Conservation (phyloP, 2,797 vertebrate species). For the Pangasius larnaudii region DNA sequence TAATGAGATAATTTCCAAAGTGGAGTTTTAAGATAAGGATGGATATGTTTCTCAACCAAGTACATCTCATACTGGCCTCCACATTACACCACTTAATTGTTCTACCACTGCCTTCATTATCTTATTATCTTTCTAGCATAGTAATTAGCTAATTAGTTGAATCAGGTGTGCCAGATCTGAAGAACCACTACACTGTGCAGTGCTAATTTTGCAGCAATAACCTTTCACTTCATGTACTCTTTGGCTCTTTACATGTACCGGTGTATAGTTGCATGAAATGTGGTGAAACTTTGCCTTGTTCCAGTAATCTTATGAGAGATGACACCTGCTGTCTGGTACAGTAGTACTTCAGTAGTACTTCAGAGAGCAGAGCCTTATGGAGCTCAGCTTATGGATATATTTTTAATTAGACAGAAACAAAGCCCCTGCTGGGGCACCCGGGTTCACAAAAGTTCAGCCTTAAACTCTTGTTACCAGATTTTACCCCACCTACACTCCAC, state of each 20-base stretch:
- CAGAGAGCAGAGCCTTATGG: conserved; percentile 40
- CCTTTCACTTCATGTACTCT: background rate
- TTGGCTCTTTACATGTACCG: background rate
- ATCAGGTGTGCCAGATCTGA: background rate
- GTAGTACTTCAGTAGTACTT: conserved; percentile 47
- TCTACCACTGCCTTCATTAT: background rate
- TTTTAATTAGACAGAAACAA: conserved; percentile 61
- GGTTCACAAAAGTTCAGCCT: conserved; percentile 53
- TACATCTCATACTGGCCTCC: background rate
- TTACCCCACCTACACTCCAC: conserved; percentile 25
- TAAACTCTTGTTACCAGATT: conserved; percentile 37
- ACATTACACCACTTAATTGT: background rate
- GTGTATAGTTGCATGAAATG: conserved; percentile 6
- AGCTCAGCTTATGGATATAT: conserved; percentile 53
- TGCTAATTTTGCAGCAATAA: background rate
- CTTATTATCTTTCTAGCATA: background rate
- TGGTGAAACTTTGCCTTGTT: conserved; percentile 5
- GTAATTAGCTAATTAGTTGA: background rate
- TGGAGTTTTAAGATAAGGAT: background rate
- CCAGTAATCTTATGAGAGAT: conserved; percentile 21
- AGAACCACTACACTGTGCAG: background rate
- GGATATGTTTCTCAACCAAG: background rate
- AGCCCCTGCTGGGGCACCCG: conserved; percentile 46
- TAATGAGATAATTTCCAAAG: background rate
- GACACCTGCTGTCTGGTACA: conserved; percentile 38